Conservation (phyloP, 1,140 invertebrate species). For the Sinella curviseta region DNA sequence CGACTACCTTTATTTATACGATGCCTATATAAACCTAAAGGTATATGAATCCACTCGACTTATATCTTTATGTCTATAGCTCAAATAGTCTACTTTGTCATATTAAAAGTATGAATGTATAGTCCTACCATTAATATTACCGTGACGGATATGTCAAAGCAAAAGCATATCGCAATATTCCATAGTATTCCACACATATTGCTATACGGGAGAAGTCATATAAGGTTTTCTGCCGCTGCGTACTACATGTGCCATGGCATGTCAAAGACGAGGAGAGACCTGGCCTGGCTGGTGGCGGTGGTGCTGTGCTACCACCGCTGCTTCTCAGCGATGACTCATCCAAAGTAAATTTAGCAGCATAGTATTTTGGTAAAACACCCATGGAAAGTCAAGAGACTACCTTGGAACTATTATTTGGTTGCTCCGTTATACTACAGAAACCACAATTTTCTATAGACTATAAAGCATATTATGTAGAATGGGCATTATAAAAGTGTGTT, state of each 20-base stretch:
- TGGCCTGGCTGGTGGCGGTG: background rate
- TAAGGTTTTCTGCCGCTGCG: slow-evolving; percentile 15
- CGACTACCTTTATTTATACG: no score
- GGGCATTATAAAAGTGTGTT: no score
- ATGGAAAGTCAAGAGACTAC: slow-evolving; percentile 27
- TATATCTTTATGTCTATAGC: no score
- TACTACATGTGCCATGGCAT: slow-evolving; percentile 14
- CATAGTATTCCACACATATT: background rate
- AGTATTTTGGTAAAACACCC: slow-evolving; percentile 12
- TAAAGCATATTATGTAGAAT: no score
- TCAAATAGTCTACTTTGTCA: no score
- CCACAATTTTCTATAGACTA: no score
- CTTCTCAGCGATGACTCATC: slow-evolving; percentile 16
- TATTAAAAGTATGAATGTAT: no score
- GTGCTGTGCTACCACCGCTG: no score
- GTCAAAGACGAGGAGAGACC: slow-evolving; percentile 19
- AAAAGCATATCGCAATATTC: background rate
- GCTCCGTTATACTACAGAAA: background rate
- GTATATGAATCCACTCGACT: no score
- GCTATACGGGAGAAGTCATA: background rate
- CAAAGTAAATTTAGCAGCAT: slow-evolving; percentile 26
- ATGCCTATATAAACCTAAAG: no score
- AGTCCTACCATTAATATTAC: background rate
- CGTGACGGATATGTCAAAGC: background rate
- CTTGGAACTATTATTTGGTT: slow-evolving; percentile 19